Evolutionary conservation across 2,113 vertebrate genomes (phyloP).

Genomic region (Lamprotornis superbus): DNA sequence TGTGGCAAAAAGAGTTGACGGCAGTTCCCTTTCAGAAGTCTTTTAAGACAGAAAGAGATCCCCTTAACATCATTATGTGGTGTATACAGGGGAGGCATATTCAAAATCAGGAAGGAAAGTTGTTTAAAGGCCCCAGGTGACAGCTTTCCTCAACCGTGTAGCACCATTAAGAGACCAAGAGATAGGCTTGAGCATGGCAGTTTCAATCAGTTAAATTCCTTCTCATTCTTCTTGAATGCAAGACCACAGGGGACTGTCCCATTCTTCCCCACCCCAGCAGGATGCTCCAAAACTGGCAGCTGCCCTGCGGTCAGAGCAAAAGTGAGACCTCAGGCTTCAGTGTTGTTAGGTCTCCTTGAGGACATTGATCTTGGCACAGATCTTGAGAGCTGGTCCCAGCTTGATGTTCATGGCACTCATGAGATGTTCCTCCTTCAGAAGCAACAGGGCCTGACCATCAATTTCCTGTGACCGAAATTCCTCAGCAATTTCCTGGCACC

Average conservation of each 20-base stretch:
- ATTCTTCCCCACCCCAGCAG: not conserved
- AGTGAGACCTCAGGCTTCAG: not conserved
- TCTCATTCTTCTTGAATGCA: conserved; percentile 21
- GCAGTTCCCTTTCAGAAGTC: not conserved
- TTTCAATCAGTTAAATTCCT: conserved; percentile 8
- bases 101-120: not conserved
- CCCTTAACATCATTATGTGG: not conserved
- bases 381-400: conserved; percentile 96
- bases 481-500: conserved; percentile 94
- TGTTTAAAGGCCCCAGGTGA: conserved; percentile 40
- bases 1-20: not conserved
- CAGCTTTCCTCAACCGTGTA: conserved; percentile 19
- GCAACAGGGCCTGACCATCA: conserved; percentile 93
- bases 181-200: not conserved
- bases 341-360: conserved; percentile 87
- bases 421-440: conserved; percentile 96
- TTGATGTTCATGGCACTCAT: conserved; percentile 99
- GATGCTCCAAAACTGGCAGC: not conserved
- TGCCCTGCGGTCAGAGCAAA: not conserved
- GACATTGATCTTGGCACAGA: conserved; percentile 96
- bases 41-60: conserved; percentile 4
- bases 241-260: not conserved
- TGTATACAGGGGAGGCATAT: not conserved
- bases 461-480: conserved; percentile 98
- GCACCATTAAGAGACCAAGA: conserved; percentile 53